Evolutionary conservation across 2,888 invertebrate species (phyloP), one percentile per base, ranked within the genome.

Genomic region (Lasioglossum pauxillum): DNA sequence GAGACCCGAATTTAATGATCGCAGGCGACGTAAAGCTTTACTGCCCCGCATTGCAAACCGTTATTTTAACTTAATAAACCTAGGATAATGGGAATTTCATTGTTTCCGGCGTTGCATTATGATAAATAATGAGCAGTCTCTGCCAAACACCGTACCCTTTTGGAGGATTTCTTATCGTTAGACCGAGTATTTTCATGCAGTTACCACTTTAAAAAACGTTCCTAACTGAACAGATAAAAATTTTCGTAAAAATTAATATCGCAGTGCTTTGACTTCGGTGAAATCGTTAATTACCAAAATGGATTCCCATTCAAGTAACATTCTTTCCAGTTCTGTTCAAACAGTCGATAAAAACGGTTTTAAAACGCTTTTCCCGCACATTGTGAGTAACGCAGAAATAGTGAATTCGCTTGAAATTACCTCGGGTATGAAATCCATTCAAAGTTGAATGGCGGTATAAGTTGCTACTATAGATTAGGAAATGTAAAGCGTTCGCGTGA

Each of bases 1-100:
- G 85, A 69, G 53, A 80, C 75, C 85, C 72, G 67, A 77, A 84
- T 80, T 88, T 88, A 90, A 90, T 69, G 86, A 85, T 78, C 83
- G 75, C 19, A 53, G 82, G 71, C 76, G 72, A 31, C 69, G 78
- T 88, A 80, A 83, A 88, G 86, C 75, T 86, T 88, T 86, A 82
- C 75, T 87, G 72, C 69, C 46, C 57, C 75, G 72, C 69, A 31
- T 53, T 53, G 2, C 72, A 31, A 16, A 71, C 27, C 19, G n/a
- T 73, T 46, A 53, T 19, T 57, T 53, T 35, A 44, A 16, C 78
- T 5, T 31, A n/a, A 73, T 44, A 44, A 49, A 72, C 27, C 38
- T 23, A 23, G 14, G 7, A 73, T 35, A 23, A 3, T 3, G 8
- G 44, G 14, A 57, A 75, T 77, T 67, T 74, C 67, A 27, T 60